Percentiles rank a stretch among this genome's conserved stretches.
Evolutionary conservation across 2,113 vertebrate species (phyloP).

Genomic region (Psilopogon haemacephalus): DNA sequence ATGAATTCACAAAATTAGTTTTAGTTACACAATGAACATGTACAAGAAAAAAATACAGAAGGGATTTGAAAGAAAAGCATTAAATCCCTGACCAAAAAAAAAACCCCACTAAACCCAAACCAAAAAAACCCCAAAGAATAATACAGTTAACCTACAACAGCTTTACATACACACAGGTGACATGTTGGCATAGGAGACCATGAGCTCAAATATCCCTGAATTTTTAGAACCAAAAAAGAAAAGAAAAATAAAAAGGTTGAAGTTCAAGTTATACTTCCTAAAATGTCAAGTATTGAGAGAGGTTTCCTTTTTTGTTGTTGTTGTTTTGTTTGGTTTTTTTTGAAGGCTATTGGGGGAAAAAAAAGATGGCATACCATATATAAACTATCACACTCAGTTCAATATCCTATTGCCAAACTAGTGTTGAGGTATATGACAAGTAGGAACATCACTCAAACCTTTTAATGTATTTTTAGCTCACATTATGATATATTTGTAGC

Average conservation of each 20-base stretch:
- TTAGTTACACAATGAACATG: conserved; percentile 76
- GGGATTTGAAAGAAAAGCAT: conserved; percentile 79
- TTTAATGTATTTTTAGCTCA: conserved; percentile 83
- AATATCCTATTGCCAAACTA: conserved; percentile 94
- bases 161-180: conserved; percentile 81
- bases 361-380: conserved; percentile 77
- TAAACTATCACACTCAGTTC: conserved; percentile 80
- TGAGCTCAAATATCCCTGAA: conserved; percentile 96
- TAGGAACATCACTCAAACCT: conserved; percentile 90
- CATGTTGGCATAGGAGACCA: conserved; percentile 81
- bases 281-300: conserved; percentile 84
- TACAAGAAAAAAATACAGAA: conserved; percentile 76
- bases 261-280: conserved; percentile 93
- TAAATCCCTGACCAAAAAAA: conserved; percentile 74
- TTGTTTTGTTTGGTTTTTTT: conserved; percentile 25
- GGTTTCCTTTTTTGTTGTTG: conserved; percentile 27
- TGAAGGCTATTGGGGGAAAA: conserved; percentile 71
- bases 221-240: conserved; percentile 80
- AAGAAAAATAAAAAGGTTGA: conserved; percentile 72
- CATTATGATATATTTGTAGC: conserved; percentile 88
- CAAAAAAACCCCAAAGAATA: conserved; percentile 39
- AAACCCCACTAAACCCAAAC: conserved; percentile 19
- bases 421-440: conserved; percentile 98
- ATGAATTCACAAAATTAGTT: conserved; percentile 77
- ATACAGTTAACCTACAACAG: conserved; percentile 75